These are phyloP conservation scores for Sebastes fasciatus DNA, from an alignment of 2,113 vertebrate species.

Conservation along the genomic window DNA sequence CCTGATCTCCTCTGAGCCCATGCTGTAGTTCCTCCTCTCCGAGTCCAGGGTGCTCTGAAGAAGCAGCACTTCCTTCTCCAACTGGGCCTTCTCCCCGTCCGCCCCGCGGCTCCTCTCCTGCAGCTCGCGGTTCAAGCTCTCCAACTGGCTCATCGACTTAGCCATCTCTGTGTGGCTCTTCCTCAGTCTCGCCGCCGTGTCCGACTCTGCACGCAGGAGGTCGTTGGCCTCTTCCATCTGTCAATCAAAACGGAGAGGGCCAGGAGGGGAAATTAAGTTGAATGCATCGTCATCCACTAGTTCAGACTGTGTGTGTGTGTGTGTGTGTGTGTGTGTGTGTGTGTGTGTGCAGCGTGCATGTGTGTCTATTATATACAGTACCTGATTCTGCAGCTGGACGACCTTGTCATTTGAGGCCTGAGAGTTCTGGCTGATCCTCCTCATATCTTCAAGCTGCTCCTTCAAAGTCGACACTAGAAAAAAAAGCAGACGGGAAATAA, in stretches of 20 bases:
- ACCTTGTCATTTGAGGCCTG: slow-evolving; percentile 96
- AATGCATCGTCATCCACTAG: neutral
- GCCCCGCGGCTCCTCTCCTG: slow-evolving; percentile 91
- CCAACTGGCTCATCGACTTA: slow-evolving; percentile 92
- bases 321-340: no score
- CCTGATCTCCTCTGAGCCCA: slow-evolving; percentile 96
- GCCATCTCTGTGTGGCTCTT: slow-evolving; percentile 95
- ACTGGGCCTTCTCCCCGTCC: slow-evolving; percentile 85
- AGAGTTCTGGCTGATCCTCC: slow-evolving; percentile 94
- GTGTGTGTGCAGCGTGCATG: no score
- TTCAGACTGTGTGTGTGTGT: neutral
- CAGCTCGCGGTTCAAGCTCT: slow-evolving; percentile 92
- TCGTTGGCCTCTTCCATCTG: slow-evolving; percentile 97
- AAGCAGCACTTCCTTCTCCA: slow-evolving; percentile 94
- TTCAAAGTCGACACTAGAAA: slow-evolving; percentile 93
- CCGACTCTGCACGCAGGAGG: slow-evolving; percentile 94
- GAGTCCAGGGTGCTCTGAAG: slow-evolving; percentile 94
- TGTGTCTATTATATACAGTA: slow-evolving; percentile 63
- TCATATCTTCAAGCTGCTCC: slow-evolving; percentile 97
- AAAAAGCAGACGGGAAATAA: slow-evolving; percentile 34
- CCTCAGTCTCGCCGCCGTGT: slow-evolving; percentile 93
- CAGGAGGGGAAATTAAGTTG: neutral
- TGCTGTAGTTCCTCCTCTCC: slow-evolving; percentile 92
- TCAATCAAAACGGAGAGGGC: neutral
- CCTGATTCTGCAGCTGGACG: slow-evolving; percentile 94